A percentile compares a stretch with the other conserved stretches of the same genome.
Evolutionary conservation across 2,888 invertebrate species (phyloP).

Genomic region (Hecatera dysodea): DNA sequence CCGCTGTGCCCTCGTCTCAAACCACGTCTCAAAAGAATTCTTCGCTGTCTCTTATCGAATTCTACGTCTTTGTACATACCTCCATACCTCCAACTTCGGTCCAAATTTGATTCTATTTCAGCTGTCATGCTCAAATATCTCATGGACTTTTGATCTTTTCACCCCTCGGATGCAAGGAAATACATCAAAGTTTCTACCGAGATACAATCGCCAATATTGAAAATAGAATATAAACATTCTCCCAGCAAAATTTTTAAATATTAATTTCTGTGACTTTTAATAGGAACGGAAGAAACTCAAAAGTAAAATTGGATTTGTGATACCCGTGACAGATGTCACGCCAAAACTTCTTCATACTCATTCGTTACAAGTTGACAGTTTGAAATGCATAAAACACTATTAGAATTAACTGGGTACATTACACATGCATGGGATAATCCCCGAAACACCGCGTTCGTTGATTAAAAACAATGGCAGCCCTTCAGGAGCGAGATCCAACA

Average conservation of each 20-base stretch:
- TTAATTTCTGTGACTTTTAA: slow-evolving; percentile 56
- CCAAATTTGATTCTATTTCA: slow-evolving; percentile 82
- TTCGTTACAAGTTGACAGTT: slow-evolving; percentile 6
- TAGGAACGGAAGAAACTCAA: slow-evolving; percentile 41
- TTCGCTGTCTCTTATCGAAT: slow-evolving; percentile 66
- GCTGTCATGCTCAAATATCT: slow-evolving; percentile 81
- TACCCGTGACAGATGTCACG: slow-evolving; percentile 35
- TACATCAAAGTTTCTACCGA: slow-evolving; percentile 75
- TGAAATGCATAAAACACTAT: slow-evolving; percentile 20
- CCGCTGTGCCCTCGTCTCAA: slow-evolving; percentile 45
- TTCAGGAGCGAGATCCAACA: slow-evolving; percentile 60
- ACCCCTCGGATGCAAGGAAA: slow-evolving; percentile 73
- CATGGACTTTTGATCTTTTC: slow-evolving; percentile 59
- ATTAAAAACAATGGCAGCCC: slow-evolving; percentile 65
- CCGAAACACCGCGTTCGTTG: slow-evolving; percentile 45
- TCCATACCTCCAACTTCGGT: slow-evolving; percentile 58
- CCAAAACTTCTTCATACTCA: neutral
- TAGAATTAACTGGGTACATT: slow-evolving; percentile 20
- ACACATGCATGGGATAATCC: slow-evolving; percentile 50
- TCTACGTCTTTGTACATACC: slow-evolving; percentile 61
- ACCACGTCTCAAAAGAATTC: slow-evolving; percentile 68
- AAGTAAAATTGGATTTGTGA: slow-evolving; percentile 42
- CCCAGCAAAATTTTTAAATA: slow-evolving; percentile 50
- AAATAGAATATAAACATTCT: slow-evolving; percentile 64
- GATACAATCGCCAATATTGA: slow-evolving; percentile 75